These are phyloP conservation scores for Lamprologus sp. DNA, from an alignment of 2,113 vertebrate genomes.

Conservation along the genomic window DNA sequence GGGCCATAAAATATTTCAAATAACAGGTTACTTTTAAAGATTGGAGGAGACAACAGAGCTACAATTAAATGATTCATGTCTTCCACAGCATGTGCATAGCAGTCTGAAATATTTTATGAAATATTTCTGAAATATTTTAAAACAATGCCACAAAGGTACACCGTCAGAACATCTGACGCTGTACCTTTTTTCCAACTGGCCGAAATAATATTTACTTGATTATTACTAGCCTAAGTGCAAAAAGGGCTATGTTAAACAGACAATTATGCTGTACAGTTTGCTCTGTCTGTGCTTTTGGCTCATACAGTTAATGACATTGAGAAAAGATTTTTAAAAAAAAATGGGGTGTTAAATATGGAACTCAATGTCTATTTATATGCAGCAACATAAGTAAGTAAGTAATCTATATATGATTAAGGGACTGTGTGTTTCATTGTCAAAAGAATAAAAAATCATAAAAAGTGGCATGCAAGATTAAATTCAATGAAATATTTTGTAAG, in stretches of 20 bases:
- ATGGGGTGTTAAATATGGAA: not conserved
- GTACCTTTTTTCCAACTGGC: not conserved
- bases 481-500: not conserved
- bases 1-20: not conserved
- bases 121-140: not conserved
- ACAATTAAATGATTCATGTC: not conserved
- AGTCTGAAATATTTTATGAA: not conserved
- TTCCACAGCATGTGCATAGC: not conserved
- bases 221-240: not conserved
- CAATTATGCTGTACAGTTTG: not conserved
- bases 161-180: too few relatives aligned
- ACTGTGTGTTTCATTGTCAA: not conserved
- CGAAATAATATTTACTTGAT: not conserved
- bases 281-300: not conserved
- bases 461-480: not conserved
- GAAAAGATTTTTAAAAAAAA: rapidly evolving
- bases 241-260: not conserved
- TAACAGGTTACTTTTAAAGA: not conserved
- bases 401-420: not conserved
- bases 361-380: not conserved
- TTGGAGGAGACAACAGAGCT: not conserved
- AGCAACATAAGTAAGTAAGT: not conserved
- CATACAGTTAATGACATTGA: not conserved
- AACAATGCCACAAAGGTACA: not conserved
- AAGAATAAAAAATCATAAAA: not conserved